Percentiles rank a stretch among this genome's conserved stretches.
phyloP scores from a whole-genome alignment of 1,140 invertebrate genomes.

The Cryptotermes secundus region DNA sequence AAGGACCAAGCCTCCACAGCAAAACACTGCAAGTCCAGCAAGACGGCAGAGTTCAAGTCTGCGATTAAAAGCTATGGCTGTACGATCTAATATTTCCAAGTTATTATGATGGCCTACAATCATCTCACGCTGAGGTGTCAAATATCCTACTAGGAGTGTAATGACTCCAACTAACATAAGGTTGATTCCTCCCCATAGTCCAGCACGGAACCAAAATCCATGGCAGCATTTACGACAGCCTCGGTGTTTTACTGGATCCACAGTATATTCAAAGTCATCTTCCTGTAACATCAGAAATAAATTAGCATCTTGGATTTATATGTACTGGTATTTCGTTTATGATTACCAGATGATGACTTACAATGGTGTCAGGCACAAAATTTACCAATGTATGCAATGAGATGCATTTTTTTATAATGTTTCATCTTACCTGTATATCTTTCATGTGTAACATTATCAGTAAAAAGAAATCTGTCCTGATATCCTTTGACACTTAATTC shows the following conservation, averaged over 20 bases:
- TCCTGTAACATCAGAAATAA: constrained; percentile 39
- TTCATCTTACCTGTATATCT: no score
- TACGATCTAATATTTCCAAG: constrained; percentile 51
- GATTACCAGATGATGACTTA: no score
- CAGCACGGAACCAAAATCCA: constrained; percentile 51
- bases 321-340: no score
- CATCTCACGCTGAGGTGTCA: constrained; percentile 51
- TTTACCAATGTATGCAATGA: no score
- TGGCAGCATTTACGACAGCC: constrained; percentile 37
- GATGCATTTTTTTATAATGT: no score
- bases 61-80: constrained; percentile 52
- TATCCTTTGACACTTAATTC: no score
- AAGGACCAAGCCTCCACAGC: constrained; percentile 53
- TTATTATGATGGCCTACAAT: constrained; percentile 49
- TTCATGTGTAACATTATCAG: no score
- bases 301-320: neutral
- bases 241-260: constrained; percentile 43
- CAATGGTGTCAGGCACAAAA: no score
- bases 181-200: constrained; percentile 50
- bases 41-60: constrained; percentile 55
- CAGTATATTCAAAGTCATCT: constrained; percentile 49
- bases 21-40: constrained; percentile 54
- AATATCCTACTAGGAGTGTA: constrained; percentile 54
- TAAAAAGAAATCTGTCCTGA: no score
- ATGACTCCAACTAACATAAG: constrained; percentile 51